These are phyloP conservation scores for Sitodiplosis mosellana DNA, from an alignment of 1,140 invertebrate genomes.

Conservation along the genomic window DNA sequence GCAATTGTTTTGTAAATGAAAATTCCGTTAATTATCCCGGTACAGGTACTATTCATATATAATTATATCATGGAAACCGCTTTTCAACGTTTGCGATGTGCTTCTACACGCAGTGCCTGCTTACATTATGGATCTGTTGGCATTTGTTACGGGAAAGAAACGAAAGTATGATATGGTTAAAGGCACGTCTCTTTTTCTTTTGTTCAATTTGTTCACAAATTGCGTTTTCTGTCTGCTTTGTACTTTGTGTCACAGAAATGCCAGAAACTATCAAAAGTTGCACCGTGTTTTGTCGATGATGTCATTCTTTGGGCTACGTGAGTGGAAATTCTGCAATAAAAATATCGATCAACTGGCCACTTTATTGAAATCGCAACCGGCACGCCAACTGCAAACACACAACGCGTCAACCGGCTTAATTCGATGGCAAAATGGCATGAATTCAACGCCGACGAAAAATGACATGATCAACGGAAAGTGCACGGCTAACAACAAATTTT, in stretches of 20 bases:
- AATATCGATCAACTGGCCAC: slow-evolving; percentile 20
- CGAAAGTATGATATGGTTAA: slow-evolving; percentile 31
- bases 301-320: slow-evolving; percentile 24
- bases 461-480: too few relatives aligned
- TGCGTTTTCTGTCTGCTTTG: neutral
- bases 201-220: neutral
- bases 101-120: slow-evolving; percentile 40
- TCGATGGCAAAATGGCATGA: too few relatives aligned
- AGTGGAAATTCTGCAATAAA: slow-evolving; percentile 22
- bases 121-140: slow-evolving; percentile 33
- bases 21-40: neutral
- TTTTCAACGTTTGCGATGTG: slow-evolving; percentile 25
- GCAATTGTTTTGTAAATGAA: neutral
- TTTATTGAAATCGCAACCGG: neutral
- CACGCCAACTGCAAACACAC: neutral
- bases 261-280: slow-evolving; percentile 16
- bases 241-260: slow-evolving; percentile 5
- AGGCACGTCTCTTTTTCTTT: neutral
- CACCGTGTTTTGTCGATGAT: slow-evolving; percentile 24
- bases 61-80: slow-evolving; percentile 24
- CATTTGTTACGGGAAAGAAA: slow-evolving; percentile 34
- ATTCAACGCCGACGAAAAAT: too few relatives aligned
- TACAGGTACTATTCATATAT: slow-evolving; percentile 27
- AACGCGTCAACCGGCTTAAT: too few relatives aligned
- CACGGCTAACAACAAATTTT: slow-evolving; percentile 11